Evolutionary conservation across 2,888 invertebrate species (phyloP).

Genomic region (Eugnorisma glareosa): DNA sequence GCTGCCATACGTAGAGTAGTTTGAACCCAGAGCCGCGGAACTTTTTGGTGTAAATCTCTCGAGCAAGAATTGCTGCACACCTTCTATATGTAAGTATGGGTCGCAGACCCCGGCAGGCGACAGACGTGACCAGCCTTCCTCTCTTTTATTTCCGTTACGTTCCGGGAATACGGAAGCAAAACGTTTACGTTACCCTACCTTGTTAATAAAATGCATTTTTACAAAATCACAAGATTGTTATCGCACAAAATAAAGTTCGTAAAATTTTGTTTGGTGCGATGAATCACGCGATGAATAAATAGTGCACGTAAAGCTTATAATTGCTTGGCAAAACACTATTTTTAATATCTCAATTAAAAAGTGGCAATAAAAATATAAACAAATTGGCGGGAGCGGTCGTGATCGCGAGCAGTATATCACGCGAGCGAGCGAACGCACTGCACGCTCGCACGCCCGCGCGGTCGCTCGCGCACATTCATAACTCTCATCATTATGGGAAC

Average conservation of each 20-base stretch:
- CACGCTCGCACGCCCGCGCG: background rate
- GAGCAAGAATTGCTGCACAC: conserved; percentile 64
- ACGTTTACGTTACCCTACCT: conserved; percentile 55
- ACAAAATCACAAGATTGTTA: conserved; percentile 58
- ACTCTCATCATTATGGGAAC: conserved; percentile 34
- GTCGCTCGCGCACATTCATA: conserved; percentile 23
- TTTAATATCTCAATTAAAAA: conserved; percentile 65
- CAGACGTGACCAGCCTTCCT: conserved; percentile 65
- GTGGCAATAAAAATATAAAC: conserved; percentile 50
- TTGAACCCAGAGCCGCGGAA: conserved; percentile 60
- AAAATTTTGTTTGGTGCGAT: conserved; percentile 39
- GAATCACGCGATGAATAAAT: conserved; percentile 55
- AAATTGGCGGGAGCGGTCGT: conserved; percentile 54
- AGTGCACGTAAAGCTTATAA: conserved; percentile 48
- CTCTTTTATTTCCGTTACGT: conserved; percentile 60
- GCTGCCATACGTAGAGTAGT: conserved; percentile 60
- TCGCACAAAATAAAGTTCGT: conserved; percentile 47
- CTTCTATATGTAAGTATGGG: conserved; percentile 49
- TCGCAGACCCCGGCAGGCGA: conserved; percentile 59
- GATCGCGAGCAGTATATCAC: conserved; percentile 50
- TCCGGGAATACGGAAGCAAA: conserved; percentile 60
- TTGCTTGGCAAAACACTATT: conserved; percentile 48
- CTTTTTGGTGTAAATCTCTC: conserved; percentile 73
- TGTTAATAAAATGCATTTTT: conserved; percentile 62
- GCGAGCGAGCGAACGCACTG: conserved; percentile 28